phyloP scores from a whole-genome alignment of 2,888 invertebrate genomes.

The Ypsolopha sequella region DNA sequence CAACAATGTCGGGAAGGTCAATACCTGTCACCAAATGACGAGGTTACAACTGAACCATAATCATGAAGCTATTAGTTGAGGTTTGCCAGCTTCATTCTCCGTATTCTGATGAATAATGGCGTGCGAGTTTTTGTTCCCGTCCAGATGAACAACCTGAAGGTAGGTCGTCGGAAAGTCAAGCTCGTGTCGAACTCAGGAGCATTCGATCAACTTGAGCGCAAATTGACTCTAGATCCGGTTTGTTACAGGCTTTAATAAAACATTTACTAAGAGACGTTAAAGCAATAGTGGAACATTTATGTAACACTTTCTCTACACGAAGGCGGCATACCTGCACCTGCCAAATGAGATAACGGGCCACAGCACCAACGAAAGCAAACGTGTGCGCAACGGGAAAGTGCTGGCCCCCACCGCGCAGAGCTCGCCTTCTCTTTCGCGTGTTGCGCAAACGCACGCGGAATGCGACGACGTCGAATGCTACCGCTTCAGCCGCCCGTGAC shows the following conservation, averaged over 20 bases:
- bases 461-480: conserved; percentile 7
- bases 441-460: conserved; percentile 50
- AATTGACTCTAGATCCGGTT: too few relatives aligned
- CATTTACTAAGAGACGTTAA: not conserved
- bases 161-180: conserved; percentile 56
- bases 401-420: conserved; percentile 23
- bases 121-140: conserved; percentile 44
- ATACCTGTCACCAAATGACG: conserved; percentile 23
- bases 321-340: conserved; percentile 51
- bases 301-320: conserved; percentile 59
- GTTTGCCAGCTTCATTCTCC: conserved; percentile 21
- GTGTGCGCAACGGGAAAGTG: conserved; percentile 60
- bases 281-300: conserved; percentile 22
- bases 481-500: conserved; percentile 22
- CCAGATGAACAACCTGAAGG: conserved; percentile 54
- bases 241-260: too few relatives aligned
- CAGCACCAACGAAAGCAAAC: conserved; percentile 63
- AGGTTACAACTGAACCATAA: conserved; percentile 17
- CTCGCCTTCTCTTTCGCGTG: conserved; percentile 49
- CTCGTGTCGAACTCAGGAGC: conserved; percentile 19
- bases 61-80: conserved; percentile 22
- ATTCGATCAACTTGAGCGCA: too few relatives aligned
- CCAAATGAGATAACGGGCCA: conserved; percentile 62
- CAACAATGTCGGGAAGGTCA: conserved; percentile 17
- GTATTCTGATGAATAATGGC: conserved; percentile 32